Percentiles rank a stretch among this genome's conserved stretches.
Evolutionary conservation across 2,113 vertebrate species (phyloP).

Genomic region (Takifugu bimaculatus): DNA sequence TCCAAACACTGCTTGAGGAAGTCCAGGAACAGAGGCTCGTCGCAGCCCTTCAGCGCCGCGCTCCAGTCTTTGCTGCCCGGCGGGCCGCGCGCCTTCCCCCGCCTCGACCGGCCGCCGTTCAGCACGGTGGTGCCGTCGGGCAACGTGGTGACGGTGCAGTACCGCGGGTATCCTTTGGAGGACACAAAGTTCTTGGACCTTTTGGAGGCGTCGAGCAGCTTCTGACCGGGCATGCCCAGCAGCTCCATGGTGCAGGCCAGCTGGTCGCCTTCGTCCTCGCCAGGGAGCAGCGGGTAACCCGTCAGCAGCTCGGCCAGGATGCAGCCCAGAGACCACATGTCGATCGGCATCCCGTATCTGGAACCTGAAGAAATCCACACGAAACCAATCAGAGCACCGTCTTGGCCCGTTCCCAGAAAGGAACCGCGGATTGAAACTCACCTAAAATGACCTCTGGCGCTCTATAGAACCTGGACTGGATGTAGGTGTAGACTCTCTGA

Average conservation of each 20-base stretch:
- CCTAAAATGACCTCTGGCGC: slow-evolving; percentile 96
- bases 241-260: slow-evolving; percentile 97
- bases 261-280: slow-evolving; percentile 97
- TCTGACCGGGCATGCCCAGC: slow-evolving; percentile 90
- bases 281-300: slow-evolving; percentile 91
- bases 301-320: slow-evolving; percentile 97
- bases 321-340: slow-evolving; percentile 99
- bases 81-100: slow-evolving; percentile 90
- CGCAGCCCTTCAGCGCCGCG: slow-evolving; percentile 90
- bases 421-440: slow-evolving; percentile 17
- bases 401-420: too few relatives aligned
- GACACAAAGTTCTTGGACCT: slow-evolving; percentile 98
- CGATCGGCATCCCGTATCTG: slow-evolving; percentile 97
- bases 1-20: slow-evolving; percentile 98
- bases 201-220: slow-evolving; percentile 92
- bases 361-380: slow-evolving; percentile 65
- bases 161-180: slow-evolving; percentile 95
- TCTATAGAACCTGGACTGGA: slow-evolving; percentile 97
- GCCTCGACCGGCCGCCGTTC: slow-evolving; percentile 88
- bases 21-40: slow-evolving; percentile 94
- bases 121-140: slow-evolving; percentile 87
- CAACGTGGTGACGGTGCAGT: slow-evolving; percentile 90
- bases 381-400: background rate
- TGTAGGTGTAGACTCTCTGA: slow-evolving; percentile 98
- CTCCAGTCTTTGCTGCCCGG: slow-evolving; percentile 93